A percentile compares a stretch with the other conserved stretches of the same genome.
Evolutionary conservation across 2,797 vertebrate genomes (phyloP).

Genomic region (Molossus alvarezi): DNA sequence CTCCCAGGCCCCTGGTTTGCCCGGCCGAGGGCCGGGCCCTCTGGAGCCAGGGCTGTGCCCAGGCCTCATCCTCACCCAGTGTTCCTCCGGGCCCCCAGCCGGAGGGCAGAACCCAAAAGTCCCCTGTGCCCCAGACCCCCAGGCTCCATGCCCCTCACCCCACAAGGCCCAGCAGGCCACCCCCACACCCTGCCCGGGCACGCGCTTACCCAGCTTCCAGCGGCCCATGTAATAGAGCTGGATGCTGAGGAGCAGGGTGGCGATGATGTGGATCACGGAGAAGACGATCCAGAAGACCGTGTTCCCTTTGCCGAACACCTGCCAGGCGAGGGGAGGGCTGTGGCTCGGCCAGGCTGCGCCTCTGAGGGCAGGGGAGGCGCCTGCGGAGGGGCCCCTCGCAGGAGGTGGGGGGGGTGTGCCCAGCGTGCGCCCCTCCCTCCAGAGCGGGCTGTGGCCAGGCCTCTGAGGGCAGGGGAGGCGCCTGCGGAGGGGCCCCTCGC

Average conservation of each 20-base stretch:
- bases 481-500: no score
- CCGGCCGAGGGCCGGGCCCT: neutral
- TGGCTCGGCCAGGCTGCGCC: neutral
- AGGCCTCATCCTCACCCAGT: neutral
- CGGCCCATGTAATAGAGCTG: slow-evolving; percentile 99
- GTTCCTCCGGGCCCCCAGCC: neutral
- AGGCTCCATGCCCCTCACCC: neutral
- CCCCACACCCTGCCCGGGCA: neutral
- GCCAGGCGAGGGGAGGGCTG: neutral
- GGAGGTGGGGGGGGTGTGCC: no score
- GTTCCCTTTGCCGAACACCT: slow-evolving; percentile 98
- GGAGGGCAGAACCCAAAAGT: neutral
- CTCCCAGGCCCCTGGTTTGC: neutral
- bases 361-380: no score
- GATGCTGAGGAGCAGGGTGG: slow-evolving; percentile 97
- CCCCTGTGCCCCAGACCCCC: neutral
- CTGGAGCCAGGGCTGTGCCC: neutral
- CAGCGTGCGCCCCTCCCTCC: no score
- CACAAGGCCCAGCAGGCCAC: neutral
- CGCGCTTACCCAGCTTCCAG: slow-evolving; percentile 95
- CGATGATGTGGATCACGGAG: slow-evolving; percentile 96
- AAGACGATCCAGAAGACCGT: slow-evolving; percentile 96
- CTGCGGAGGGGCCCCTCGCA: no score
- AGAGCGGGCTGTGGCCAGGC: no score
- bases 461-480: no score